These are phyloP conservation scores for Acronicta psi DNA, from an alignment of 2,888 invertebrate genomes.

Conservation along the genomic window DNA sequence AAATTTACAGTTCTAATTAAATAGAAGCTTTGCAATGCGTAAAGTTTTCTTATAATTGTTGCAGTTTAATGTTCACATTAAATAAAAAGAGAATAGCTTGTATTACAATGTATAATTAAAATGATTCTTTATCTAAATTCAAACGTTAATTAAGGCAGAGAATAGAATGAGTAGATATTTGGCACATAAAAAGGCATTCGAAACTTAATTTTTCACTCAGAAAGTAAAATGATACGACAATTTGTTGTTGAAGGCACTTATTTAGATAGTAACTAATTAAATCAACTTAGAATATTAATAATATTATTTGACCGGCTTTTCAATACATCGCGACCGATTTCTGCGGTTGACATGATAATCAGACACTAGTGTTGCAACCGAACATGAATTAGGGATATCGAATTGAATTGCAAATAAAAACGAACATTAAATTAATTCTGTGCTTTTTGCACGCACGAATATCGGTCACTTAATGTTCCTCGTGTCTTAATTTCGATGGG, in stretches of 20 bases:
- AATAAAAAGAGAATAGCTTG: slow-evolving; percentile 10
- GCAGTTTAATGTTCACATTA: slow-evolving; percentile 3
- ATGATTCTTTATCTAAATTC: slow-evolving; percentile 23
- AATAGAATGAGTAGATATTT: slow-evolving; percentile 7
- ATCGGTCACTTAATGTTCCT: slow-evolving; percentile 44
- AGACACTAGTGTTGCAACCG: slow-evolving; percentile 51
- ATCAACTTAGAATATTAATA: slow-evolving; percentile 12
- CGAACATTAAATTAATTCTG: slow-evolving; percentile 48
- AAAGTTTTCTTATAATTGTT: background rate
- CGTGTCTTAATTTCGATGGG: slow-evolving; percentile 47
- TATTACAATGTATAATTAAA: slow-evolving; percentile 22
- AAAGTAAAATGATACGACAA: slow-evolving; percentile 1
- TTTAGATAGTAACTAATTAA: slow-evolving; percentile 18
- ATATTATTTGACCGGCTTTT: slow-evolving; percentile 38
- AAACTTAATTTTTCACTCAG: slow-evolving; percentile 4
- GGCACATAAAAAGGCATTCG: slow-evolving; percentile 1
- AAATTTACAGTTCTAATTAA: background rate
- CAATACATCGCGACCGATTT: slow-evolving; percentile 32
- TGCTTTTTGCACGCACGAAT: slow-evolving; percentile 44
- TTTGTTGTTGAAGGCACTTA: background rate
- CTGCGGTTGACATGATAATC: slow-evolving; percentile 54
- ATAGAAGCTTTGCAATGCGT: background rate
- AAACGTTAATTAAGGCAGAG: slow-evolving; percentile 23
- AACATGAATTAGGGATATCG: slow-evolving; percentile 56
- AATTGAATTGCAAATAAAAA: slow-evolving; percentile 57